These are phyloP conservation scores for Echinarachnius parma DNA, from an alignment of 53 echinoderm and acorn worm genomes.

Conservation along the genomic window DNA sequence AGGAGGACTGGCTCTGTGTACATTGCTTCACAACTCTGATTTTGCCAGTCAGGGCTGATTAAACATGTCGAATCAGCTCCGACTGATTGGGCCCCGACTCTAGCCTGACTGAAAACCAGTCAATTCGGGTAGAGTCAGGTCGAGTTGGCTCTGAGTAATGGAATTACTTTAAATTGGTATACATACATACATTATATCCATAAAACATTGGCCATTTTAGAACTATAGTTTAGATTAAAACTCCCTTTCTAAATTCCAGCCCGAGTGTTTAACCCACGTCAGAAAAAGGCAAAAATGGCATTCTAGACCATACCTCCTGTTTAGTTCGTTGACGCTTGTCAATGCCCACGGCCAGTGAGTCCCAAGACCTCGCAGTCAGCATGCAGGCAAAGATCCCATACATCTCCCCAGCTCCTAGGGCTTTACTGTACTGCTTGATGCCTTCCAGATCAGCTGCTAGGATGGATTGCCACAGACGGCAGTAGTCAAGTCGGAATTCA, in stretches of 20 bases:
- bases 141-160: no score
- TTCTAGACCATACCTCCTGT: conserved; percentile 68
- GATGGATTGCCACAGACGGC: conserved; percentile 86
- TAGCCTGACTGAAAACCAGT: no score
- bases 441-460: conserved; percentile 86
- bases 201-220: neutral
- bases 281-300: neutral
- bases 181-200: no score
- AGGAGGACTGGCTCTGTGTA: no score
- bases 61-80: no score
- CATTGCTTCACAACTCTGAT: no score
- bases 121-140: no score
- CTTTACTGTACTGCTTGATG: conserved; percentile 77
- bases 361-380: conserved; percentile 93
- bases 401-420: conserved; percentile 85
- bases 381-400: conserved; percentile 96
- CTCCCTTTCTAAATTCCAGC: neutral
- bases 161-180: no score
- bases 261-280: neutral
- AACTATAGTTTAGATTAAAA: neutral
- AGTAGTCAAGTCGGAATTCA: conserved; percentile 93
- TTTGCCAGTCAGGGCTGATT: no score
- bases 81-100: no score
- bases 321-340: conserved; percentile 70
- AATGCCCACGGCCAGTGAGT: conserved; percentile 75